Conservation (phyloP, 2,797 vertebrate species). For the Urosaurus nigricauda region DNA sequence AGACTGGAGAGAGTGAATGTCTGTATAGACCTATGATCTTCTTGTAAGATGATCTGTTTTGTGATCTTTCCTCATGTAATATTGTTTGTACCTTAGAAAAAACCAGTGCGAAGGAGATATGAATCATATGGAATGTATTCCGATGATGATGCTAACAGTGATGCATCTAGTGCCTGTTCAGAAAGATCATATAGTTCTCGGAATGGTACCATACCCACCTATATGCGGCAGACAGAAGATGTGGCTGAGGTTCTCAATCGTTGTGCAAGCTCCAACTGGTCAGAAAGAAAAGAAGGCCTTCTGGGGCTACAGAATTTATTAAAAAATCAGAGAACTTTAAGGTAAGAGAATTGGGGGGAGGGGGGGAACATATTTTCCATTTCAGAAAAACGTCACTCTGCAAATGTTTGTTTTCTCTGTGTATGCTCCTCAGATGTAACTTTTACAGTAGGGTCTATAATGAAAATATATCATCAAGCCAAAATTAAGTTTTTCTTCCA, state of each 20-base stretch:
- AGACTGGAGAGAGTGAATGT: neutral
- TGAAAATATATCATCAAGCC: neutral
- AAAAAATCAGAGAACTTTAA: constrained; percentile 94
- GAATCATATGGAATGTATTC: constrained; percentile 96
- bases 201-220: constrained; percentile 94
- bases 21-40: neutral
- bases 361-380: fast-evolving
- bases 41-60: fast-evolving
- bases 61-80: constrained; percentile 34
- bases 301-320: constrained; percentile 92
- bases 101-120: constrained; percentile 91
- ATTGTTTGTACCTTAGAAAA: constrained; percentile 84
- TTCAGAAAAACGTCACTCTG: neutral
- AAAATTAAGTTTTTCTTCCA: neutral
- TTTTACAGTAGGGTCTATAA: neutral
- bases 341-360: constrained; percentile 74
- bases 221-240: constrained; percentile 97
- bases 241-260: constrained; percentile 97
- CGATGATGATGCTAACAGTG: constrained; percentile 96
- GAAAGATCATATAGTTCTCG: constrained; percentile 96
- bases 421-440: neutral
- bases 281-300: constrained; percentile 95
- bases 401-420: neutral
- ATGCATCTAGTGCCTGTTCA: constrained; percentile 95
- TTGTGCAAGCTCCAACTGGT: constrained; percentile 97